Evolutionary conservation across 2,797 vertebrate species (phyloP), one percentile per base, ranked within the genome.

Genomic region (Pseudochaenichthys georgianus): DNA sequence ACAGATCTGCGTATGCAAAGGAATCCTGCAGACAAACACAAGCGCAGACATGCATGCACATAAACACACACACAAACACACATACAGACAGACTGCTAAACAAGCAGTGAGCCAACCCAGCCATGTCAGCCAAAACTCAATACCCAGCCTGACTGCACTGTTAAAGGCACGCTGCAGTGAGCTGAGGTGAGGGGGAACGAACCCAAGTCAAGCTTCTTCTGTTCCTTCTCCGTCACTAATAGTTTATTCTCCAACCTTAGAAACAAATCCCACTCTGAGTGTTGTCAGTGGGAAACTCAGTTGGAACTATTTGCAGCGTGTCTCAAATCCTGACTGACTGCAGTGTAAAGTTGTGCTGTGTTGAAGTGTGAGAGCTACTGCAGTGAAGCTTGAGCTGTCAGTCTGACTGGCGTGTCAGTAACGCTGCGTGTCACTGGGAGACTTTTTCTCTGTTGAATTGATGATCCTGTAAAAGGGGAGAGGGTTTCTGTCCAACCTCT

Each of bases 121-220:
- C 70, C 58, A 16, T 74, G 81, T 82, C 84, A 88, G 77, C 64
- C 78, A 78, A 80, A 82, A 81, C 77, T 77, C 87, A 70, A 85
- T 69, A 84, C 74, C 55, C 70, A 78, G 64, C 67, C 83, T 71
- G 81, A 84, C 65, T 87, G 72, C 73, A 70, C 73, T 43, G 64
- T 79, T 55, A 50, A 79, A 80, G 66, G 59, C 74, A 81, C 1
- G 21, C 65, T 70, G 77, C 15, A 52, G 50, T 72, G 64, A 82
- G 65, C 51, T 10, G 74, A 82, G 76, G 80, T 79, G 79, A 81
- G 54, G 68, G 75, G 64, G 60, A 77, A 77, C 5, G 17, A 85
- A 77, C 52, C 4, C 13, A 57, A 83, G 74, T 77, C 51, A 65
- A 73, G 73, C 70, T 45, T 64, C 73, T 70, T 85, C 75, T 70